These are phyloP conservation scores for Macropodus opercularis DNA, from an alignment of 2,797 vertebrate genomes.

Conservation along the genomic window DNA sequence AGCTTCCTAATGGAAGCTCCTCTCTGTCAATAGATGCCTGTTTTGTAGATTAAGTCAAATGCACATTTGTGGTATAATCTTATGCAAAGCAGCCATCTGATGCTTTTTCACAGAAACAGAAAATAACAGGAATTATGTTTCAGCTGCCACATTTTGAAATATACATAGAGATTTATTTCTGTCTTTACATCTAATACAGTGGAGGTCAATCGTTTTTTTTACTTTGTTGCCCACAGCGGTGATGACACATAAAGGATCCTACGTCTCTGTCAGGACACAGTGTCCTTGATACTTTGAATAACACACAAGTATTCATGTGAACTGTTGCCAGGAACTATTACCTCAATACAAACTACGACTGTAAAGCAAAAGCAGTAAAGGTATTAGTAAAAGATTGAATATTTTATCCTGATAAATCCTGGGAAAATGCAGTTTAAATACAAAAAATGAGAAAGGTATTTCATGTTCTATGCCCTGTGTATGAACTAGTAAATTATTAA, in stretches of 20 bases:
- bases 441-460: too few species aligned
- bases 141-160: conserved; percentile 1
- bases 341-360: background rate
- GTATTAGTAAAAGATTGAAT: too few species aligned
- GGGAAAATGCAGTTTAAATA: too few species aligned
- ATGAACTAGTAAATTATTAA: too few species aligned
- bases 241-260: conserved; percentile 32
- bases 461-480: too few species aligned
- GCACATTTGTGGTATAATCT: conserved; percentile 6
- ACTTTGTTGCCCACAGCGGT: conserved; percentile 13
- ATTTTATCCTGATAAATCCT: too few species aligned
- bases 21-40: conserved; percentile 36
- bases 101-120: background rate
- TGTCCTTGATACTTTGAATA: conserved; percentile 13
- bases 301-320: background rate
- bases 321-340: conserved; percentile 1
- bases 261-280: conserved; percentile 7
- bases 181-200: background rate
- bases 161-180: conserved; percentile 14
- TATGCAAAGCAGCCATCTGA: background rate
- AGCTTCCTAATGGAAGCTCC: conserved; percentile 64
- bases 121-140: background rate
- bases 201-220: conserved; percentile 18
- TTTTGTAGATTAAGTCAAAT: conserved; percentile 30
- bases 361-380: too few species aligned